Base-by-base conservation (phyloP, 2,797 vertebrate species). In the Artibeus lituratus region DNA sequence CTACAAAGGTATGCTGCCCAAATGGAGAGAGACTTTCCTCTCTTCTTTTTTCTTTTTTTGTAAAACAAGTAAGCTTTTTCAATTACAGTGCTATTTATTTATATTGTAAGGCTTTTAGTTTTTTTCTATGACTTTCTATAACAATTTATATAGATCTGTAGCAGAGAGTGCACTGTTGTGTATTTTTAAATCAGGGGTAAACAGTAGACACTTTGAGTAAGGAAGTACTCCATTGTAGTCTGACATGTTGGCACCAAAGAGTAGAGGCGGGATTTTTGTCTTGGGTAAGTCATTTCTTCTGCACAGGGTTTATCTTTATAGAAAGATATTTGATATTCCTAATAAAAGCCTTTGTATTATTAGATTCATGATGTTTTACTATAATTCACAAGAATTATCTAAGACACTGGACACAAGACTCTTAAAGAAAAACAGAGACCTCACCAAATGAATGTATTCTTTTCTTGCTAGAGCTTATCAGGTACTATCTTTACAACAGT, bases 311-410 rank as follows among this genome's bases (percentile, higher is more conserved):
- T 95, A 81, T 92, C 55, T 85, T 90, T 91, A 95, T 93, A 91
- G 96, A 90, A 88, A n/a, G 12, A 74, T 39, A 78, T 53, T 90
- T 94, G 59, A 91, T 90, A 90, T 91, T 93, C 96, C 92, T 94
- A 69, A n/a, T 96, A 90, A 95, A 93, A 94, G 49, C 44, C 70
- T 91, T 94, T 62, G 29, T 26, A 72, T 91, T 84, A 91, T 96
- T 96, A 96, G 39, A 91, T 87, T 94, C 72, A 81, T 21, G 16
- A 29, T 39, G 26, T 87, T 96, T 96, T 87, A 93, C 83, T 91
- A 11, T 94, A 95, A 96, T 87, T 94, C 73, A 76, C 80, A 95
- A 90, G 57, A 94, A 90, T 95, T 53, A 67, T 85, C 67, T 44
- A 39, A 93, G 32, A 67, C 88, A 80, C 59, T 92, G 5, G 0